Percentiles rank a stretch among this genome's conserved stretches.
Evolutionary conservation across 2,113 vertebrate genomes (phyloP).

Genomic region (Baryphthengus martii): DNA sequence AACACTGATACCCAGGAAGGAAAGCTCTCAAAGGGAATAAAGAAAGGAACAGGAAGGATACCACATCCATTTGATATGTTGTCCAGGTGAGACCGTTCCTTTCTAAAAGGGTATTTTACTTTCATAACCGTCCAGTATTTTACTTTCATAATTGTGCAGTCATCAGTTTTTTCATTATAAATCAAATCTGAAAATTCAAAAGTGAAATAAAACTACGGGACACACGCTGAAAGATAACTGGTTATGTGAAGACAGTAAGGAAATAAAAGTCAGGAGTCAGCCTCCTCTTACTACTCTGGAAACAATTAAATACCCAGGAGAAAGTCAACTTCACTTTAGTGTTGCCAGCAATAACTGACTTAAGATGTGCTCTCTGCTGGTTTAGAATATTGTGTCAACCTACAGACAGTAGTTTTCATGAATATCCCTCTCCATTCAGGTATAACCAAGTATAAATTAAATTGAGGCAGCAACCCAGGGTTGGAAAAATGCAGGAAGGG

Average conservation of each 20-base stretch:
- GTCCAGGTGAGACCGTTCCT: not conserved
- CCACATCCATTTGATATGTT: fast-evolving
- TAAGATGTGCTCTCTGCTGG: not conserved
- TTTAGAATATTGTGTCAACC: not conserved
- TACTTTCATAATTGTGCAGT: not conserved
- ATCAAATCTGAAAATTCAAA: not conserved
- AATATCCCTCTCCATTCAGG: not conserved
- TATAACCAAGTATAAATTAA: not conserved
- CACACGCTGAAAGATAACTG: not conserved
- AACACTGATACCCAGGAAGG: not conserved
- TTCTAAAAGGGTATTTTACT: too few species aligned
- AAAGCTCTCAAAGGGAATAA: not conserved
- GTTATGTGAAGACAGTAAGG: not conserved
- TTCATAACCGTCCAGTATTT: not conserved
- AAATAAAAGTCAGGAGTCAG: not conserved
- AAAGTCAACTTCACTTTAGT: not conserved
- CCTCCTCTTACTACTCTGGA: not conserved
- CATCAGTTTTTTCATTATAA: not conserved
- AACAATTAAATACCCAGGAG: not conserved
- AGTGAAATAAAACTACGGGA: not conserved
- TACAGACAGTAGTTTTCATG: not conserved
- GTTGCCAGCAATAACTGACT: not conserved
- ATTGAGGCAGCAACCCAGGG: not conserved
- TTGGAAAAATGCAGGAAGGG: not conserved
- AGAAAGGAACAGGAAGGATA: not conserved